These are phyloP conservation scores for Acleris literana DNA, from an alignment of 2,888 invertebrate species.

Conservation along the genomic window DNA sequence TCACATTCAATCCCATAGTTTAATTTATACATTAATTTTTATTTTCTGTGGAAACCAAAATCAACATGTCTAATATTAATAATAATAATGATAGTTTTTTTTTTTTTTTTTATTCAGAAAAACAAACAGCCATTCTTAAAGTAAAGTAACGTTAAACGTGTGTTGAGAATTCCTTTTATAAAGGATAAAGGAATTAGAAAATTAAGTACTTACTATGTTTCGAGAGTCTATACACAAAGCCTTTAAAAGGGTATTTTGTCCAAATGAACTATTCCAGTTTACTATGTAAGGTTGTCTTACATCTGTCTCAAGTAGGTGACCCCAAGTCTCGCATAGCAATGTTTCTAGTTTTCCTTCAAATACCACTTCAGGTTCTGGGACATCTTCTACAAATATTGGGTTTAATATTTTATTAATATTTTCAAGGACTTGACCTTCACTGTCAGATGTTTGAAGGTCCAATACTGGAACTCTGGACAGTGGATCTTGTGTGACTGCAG, in stretches of 20 bases:
- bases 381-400: constrained; percentile 67
- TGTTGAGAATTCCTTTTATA: too few relatives aligned
- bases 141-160: too few relatives aligned
- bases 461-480: constrained; percentile 56
- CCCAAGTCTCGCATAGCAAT: constrained; percentile 82
- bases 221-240: constrained; percentile 93
- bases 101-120: too few relatives aligned
- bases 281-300: constrained; percentile 90
- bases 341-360: constrained; percentile 68
- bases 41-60: too few relatives aligned
- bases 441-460: constrained; percentile 61
- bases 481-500: constrained; percentile 38
- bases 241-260: constrained; percentile 89
- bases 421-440: constrained; percentile 67
- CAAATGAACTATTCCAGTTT: constrained; percentile 90
- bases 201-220: constrained; percentile 89
- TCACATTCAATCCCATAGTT: too few relatives aligned
- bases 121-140: too few relatives aligned
- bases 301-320: constrained; percentile 88
- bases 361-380: constrained; percentile 53
- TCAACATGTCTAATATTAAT: too few relatives aligned
- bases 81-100: too few relatives aligned
- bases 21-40: too few relatives aligned
- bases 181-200: too few relatives aligned
- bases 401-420: constrained; percentile 65